Evolutionary conservation across 1,140 invertebrate genomes (phyloP).

Genomic region (Drosophila nasuta): DNA sequence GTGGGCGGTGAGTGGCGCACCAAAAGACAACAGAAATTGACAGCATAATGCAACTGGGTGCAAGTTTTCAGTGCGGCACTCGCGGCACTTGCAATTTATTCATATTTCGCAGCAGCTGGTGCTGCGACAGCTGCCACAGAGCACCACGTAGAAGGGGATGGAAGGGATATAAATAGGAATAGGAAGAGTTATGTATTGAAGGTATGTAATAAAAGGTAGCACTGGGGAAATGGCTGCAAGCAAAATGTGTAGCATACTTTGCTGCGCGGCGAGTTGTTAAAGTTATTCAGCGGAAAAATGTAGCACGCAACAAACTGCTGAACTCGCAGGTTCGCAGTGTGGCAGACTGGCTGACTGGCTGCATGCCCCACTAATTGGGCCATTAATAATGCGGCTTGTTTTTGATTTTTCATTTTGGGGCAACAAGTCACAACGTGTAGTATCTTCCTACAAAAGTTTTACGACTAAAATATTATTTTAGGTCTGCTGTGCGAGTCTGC

Average conservation of each 20-base stretch:
- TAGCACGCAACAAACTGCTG: constrained; percentile 38
- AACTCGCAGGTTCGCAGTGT: not conserved
- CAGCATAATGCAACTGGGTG: constrained; percentile 39
- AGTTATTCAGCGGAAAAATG: constrained; percentile 38
- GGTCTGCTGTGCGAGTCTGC: constrained; percentile 1
- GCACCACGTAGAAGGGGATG: constrained; percentile 7
- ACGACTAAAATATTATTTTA: constrained; percentile 44
- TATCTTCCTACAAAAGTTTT: constrained; percentile 29
- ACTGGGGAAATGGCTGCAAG: constrained; percentile 22
- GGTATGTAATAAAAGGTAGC: not conserved
- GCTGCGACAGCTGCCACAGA: constrained; percentile 28
- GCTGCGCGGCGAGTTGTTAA: constrained; percentile 25
- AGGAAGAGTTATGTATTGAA: not conserved
- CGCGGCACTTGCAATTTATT: constrained; percentile 62
- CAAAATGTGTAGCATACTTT: constrained; percentile 47
- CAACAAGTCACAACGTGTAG: constrained; percentile 57
- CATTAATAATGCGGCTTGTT: constrained; percentile 67
- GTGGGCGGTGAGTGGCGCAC: not conserved
- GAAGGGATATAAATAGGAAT: not conserved
- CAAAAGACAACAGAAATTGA: constrained; percentile 35
- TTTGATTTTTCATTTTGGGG: constrained; percentile 44
- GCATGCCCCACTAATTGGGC: constrained; percentile 67
- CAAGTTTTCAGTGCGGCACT: constrained; percentile 18
- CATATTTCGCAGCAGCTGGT: constrained; percentile 60
- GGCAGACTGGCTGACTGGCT: not conserved